Evolutionary conservation across 2,797 vertebrate species (phyloP), one percentile per base, ranked within the genome.

Genomic region (Micromesistius poutassou): DNA sequence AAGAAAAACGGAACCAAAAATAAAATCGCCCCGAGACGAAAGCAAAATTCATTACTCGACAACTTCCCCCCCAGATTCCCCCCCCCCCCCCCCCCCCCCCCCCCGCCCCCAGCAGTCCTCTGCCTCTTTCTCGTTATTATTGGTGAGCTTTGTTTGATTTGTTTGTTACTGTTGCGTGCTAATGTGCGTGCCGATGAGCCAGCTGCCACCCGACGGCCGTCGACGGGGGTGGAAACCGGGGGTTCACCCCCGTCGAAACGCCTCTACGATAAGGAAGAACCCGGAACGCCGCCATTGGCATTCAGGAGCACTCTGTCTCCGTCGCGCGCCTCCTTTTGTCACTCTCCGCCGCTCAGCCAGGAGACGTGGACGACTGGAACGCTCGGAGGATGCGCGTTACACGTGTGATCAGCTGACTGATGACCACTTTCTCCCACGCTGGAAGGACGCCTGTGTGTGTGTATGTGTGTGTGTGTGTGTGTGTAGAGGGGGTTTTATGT

Each of bases 11-110:
- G 36, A 22, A 50, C 1, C 22, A 19, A 19, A 50, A n/a, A n/a
- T n/a, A n/a, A 50, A 19, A 5, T 28, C n/a, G 8, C 87, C 77
- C 77, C 81, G 66, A 83, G 76, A 77, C 75, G 3, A n/a, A 74
- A 81, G 80, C 84, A 79, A 84, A 89, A 87, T 84, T 85, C 82
- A 84, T 85, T 83, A 82, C 55, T 68, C 19, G 46, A 74, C 73
- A 10, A 77, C 72, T 72, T 78, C 40, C 74, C 46, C n/a, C n/a
- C n/a, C 75, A 79, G 78, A 83, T 86, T 79, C 50, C 22, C 71
- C n/a, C n/a, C n/a, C n/a, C n/a, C n/a, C n/a, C n/a, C n/a, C n/a
- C n/a, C n/a, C n/a, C n/a, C n/a, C n/a, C n/a, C n/a, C n/a, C n/a
- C n/a, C n/a, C n/a, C n/a, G n/a, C n/a, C n/a, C n/a, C n/a, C n/a